Percentiles rank a stretch among this genome's conserved stretches.
phyloP scores from a whole-genome alignment of 2,888 invertebrate species.

The Lissocephala sabroskyi region DNA sequence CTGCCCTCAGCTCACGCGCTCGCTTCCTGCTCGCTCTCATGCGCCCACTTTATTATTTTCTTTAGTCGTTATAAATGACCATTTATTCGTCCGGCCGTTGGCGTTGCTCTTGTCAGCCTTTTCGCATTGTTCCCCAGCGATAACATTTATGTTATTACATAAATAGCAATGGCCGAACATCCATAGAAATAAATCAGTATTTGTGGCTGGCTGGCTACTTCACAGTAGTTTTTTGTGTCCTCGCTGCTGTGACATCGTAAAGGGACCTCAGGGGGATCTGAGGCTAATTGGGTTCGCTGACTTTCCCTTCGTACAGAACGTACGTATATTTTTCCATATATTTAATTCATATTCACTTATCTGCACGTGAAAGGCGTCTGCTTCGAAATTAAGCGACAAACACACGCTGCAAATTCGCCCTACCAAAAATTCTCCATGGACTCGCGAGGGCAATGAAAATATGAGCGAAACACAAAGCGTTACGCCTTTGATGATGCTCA shows the following conservation, averaged over 20 bases:
- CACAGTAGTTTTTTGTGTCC: background rate
- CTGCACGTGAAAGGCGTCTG: slow-evolving; percentile 45
- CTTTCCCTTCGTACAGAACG: no score
- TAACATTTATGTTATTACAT: slow-evolving; percentile 60
- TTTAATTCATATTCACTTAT: slow-evolving; percentile 36
- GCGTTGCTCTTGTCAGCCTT: slow-evolving; percentile 20
- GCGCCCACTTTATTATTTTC: slow-evolving; percentile 50
- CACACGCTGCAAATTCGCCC: slow-evolving; percentile 22
- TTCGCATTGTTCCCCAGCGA: slow-evolving; percentile 46
- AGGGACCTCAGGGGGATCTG: background rate
- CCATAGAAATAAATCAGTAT: slow-evolving; percentile 61
- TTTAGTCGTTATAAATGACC: slow-evolving; percentile 60
- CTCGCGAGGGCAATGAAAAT: slow-evolving; percentile 29
- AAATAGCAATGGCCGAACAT: slow-evolving; percentile 35
- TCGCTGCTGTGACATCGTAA: slow-evolving; percentile 38
- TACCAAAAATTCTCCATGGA: no score
- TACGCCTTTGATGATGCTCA: slow-evolving; percentile 20
- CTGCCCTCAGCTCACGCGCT: background rate
- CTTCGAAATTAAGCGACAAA: slow-evolving; percentile 26
- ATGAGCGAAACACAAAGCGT: background rate
- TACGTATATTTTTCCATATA: slow-evolving; percentile 2
- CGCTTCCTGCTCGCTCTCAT: background rate
- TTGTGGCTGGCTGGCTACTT: slow-evolving; percentile 20
- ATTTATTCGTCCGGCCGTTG: no score
- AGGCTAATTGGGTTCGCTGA: no score